Percentiles rank a stretch among this genome's conserved stretches.
Conservation (phyloP, 2,888 invertebrate genomes). For the Allolobophora icterica region DNA sequence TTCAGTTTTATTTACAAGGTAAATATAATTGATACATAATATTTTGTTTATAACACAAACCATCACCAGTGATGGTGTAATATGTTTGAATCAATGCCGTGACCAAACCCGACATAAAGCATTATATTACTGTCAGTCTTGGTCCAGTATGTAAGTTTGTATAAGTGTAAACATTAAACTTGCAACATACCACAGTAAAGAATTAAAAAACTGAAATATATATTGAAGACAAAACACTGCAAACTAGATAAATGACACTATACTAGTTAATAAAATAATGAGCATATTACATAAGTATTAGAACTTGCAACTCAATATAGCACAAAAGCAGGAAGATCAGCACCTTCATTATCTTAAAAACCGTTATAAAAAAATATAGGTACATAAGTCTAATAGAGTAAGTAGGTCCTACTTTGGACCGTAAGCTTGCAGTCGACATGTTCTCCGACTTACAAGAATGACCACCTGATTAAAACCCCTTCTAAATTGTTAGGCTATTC, state of each 20-base stretch:
- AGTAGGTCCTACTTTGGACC: background rate
- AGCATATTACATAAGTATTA: background rate
- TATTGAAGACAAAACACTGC: background rate
- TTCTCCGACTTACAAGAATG: background rate
- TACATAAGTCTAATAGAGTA: background rate
- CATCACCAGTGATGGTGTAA: too few species aligned
- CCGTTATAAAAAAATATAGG: background rate
- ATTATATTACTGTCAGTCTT: background rate
- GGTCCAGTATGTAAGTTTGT: background rate
- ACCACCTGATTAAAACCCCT: background rate
- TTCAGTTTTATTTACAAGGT: too few species aligned
- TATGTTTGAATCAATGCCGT: too few species aligned
- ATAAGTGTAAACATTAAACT: background rate
- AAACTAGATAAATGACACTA: background rate
- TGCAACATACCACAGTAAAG: background rate
- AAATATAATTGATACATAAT: too few species aligned
- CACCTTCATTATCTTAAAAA: background rate
- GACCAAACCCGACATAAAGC: background rate
- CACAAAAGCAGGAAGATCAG: background rate
- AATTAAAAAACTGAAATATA: background rate
- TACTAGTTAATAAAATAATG: background rate
- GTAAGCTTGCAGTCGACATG: background rate
- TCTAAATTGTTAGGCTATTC: background rate
- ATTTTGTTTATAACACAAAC: too few species aligned
- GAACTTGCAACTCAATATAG: background rate